Base-by-base conservation (phyloP, 2,888 invertebrate species). In the Endomychus coccineus region DNA sequence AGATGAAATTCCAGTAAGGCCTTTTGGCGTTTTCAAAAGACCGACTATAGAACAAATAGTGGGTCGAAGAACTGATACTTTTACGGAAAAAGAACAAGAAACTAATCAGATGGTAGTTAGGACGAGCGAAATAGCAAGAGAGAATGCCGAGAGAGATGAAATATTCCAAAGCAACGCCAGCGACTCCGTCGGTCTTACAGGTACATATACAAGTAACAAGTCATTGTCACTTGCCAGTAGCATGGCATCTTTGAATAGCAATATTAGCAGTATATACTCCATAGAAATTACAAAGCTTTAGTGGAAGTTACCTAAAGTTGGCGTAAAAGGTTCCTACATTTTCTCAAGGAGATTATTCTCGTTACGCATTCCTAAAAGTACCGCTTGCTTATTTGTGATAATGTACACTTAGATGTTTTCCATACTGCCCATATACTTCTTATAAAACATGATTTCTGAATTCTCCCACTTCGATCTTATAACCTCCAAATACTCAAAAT, bases 11-110 rank as follows among this genome's bases (percentile, higher is more conserved):
- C 90, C 94, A 2, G 79, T 80, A 46, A 74, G 81, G 45, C 83
- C 83, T 4, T 83, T 95, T 51, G 95, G 95, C 2, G 67, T 80
- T 24, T 87, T 92, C 56, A 80, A 81, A 43, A 84, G 84, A 56
- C 85, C 86, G 1, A 78, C 83, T 36, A 79, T 84, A 49, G 83
- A 84, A 48, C 79, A 80, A 50, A 85, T 86, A 66, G 83, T 86
- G 39, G 88, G 88, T 5, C 77, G 82, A 49, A 69, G 87, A 42
- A 76, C 82, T 27, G 82, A 83, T 50, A 80, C 81, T 55, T 87
- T 88, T 62, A 79, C 82, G 5, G 82, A 84, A 49, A 83, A 81
- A 45, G 87, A 89, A 61, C 79, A 80, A 58, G 76, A 79, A 60
- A 78, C 85, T 48, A 77, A 83, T 53, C 80, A 83, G 50, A 80